Evolutionary conservation across 2,888 invertebrate species (phyloP).

Genomic region (Oxytorus armatus): DNA sequence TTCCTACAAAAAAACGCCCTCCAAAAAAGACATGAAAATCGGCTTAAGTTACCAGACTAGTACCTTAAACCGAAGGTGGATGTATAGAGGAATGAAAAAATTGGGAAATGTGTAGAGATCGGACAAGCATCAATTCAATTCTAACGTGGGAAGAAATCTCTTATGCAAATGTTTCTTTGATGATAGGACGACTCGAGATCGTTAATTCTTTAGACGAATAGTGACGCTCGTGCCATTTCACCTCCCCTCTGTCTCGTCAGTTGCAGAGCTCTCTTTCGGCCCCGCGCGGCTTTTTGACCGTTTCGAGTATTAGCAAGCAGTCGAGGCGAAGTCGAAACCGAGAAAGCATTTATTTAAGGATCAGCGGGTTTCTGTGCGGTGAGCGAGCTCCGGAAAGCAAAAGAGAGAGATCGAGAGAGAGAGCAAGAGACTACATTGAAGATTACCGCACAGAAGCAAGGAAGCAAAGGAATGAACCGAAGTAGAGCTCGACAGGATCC

Average conservation of each 20-base stretch:
- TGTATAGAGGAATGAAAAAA: neutral
- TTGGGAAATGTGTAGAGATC: neutral
- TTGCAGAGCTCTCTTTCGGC: constrained; percentile 35
- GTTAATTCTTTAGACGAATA: constrained; percentile 50
- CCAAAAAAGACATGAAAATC: no score
- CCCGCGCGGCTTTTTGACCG: constrained; percentile 72
- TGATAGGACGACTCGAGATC: constrained; percentile 7
- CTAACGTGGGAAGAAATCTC: neutral
- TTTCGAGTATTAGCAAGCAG: constrained; percentile 58
- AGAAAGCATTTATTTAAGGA: constrained; percentile 83
- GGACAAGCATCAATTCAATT: constrained; percentile 1
- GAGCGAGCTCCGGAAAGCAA: constrained; percentile 61
- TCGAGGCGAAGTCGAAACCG: constrained; percentile 73
- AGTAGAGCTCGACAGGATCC: constrained; percentile 68
- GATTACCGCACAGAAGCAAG: constrained; percentile 76
- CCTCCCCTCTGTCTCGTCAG: neutral
- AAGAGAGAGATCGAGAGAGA: constrained; percentile 69
- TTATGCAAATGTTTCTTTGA: constrained; percentile 10
- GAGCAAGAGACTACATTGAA: constrained; percentile 77
- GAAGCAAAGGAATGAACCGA: constrained; percentile 51
- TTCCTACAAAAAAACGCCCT: no score
- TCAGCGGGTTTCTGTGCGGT: constrained; percentile 76
- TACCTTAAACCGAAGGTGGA: neutral
- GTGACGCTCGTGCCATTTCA: constrained; percentile 19
- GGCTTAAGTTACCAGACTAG: no score